phyloP scores from a whole-genome alignment of 2,113 vertebrate species.

The Gasterosteus nipponicus region DNA sequence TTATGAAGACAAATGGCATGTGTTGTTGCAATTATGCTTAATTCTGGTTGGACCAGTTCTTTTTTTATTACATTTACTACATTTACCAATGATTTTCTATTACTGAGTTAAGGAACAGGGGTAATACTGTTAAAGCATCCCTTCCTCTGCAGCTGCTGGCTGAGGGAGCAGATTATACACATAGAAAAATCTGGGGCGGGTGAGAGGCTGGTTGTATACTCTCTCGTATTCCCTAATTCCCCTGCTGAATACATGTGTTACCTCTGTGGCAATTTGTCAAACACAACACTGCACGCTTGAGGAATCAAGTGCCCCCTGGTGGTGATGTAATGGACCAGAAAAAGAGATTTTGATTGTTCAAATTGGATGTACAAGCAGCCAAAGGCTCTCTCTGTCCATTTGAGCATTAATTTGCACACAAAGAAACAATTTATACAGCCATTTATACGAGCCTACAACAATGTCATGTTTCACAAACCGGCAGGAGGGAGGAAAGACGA shows the following conservation, averaged over 20 bases:
- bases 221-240: constrained; percentile 57
- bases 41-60: background rate
- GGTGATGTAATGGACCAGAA: constrained; percentile 80
- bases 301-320: constrained; percentile 83
- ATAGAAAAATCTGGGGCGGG: constrained; percentile 46
- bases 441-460: constrained; percentile 41
- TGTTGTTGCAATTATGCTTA: background rate
- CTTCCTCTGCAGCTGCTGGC: constrained; percentile 33
- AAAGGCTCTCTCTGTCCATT: constrained; percentile 59
- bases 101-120: background rate
- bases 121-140: constrained; percentile 7
- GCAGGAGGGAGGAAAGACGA: background rate
- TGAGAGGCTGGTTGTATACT: constrained; percentile 46
- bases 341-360: constrained; percentile 75
- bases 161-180: constrained; percentile 55
- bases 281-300: constrained; percentile 74
- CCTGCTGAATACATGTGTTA: constrained; percentile 68
- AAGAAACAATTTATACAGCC: constrained; percentile 50
- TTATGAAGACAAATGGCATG: background rate
- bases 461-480: constrained; percentile 7
- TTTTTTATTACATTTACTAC: background rate
- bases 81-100: background rate
- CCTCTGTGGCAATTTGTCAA: constrained; percentile 75
- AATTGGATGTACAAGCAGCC: constrained; percentile 74
- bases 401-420: constrained; percentile 65